Base-by-base conservation (phyloP, 2,888 invertebrate genomes). In the Sabellastarte sp. region DNA sequence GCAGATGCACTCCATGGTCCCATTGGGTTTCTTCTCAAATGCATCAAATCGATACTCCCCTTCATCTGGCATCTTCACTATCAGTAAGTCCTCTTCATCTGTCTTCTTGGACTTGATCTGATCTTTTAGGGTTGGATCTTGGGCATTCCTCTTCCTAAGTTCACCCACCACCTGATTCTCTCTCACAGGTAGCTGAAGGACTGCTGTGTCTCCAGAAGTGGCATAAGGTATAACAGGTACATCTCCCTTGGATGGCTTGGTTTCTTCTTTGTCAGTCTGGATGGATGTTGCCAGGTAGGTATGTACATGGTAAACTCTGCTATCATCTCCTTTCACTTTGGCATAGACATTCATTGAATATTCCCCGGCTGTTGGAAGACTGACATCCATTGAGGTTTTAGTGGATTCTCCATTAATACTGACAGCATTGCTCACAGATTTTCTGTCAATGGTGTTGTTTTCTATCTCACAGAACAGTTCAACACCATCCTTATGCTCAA, bases 311-410 rank as follows among this genome's bases (percentile, higher is more conserved):
- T 57, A 66, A 4, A 66, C 24, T 4, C 57, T 66, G 32, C 69
- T 63, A 1, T 71, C 66, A 28, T 73, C 69, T 30, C 71, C 73
- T 60, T 76, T 77, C 57, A 71, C 64, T 60, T 73, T 71, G 15
- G 77, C 78, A 69, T 78, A 81, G 28, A 81, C 71, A 63, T 80
- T 80, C 31, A 79, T 66, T 3, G 80, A 77, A 65, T 79, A 81
- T 67, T 80, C 80, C 0, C 80, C 79, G 24, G 66, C 61, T 1
- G 73, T 71, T 0, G 78, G 78, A 66, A 81, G 71, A 55, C 78
- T 76, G 2, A 80, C 63, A 61, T 79, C 76, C 64, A 80, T 79
- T 3, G 68, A 66, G 74, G 78, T 78, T 33, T 72, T 69, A 1
- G 74, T 74, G 26, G 75, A 75, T 3, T 69, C 72, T 52, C 73